Conservation (phyloP, 2,888 invertebrate species). For the Orchestes rusci region DNA sequence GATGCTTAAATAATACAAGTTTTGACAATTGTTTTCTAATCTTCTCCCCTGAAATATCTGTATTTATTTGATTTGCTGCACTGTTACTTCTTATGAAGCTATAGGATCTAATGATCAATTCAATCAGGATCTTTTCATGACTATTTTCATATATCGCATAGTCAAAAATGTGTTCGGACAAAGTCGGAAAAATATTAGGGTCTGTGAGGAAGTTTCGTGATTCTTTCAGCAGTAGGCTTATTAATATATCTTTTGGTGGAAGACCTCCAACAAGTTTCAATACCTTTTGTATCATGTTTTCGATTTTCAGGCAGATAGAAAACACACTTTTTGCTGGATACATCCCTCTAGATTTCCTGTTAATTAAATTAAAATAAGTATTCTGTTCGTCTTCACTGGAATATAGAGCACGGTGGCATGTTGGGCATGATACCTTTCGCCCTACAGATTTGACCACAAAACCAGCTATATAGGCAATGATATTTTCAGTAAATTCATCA, state of each 20-base stretch:
- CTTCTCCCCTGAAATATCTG: too few relatives aligned
- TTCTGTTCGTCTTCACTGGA: not conserved
- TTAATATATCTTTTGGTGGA: not conserved
- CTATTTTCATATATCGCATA: too few relatives aligned
- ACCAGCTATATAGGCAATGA: too few relatives aligned
- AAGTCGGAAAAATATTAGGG: too few relatives aligned
- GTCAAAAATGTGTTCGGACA: not conserved
- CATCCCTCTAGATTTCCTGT: not conserved
- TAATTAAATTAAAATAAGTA: not conserved
- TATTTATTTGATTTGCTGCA: too few relatives aligned
- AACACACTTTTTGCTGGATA: not conserved
- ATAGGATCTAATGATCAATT: too few relatives aligned
- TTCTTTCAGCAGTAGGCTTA: not conserved
- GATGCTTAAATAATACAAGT: too few relatives aligned
- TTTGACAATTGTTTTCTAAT: too few relatives aligned
- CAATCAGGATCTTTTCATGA: too few relatives aligned
- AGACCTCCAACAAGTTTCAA: not conserved
- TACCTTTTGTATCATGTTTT: not conserved
- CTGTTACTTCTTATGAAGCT: too few relatives aligned
- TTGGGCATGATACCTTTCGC: not conserved
- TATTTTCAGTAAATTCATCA: not conserved
- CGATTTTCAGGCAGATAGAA: not conserved
- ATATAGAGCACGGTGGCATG: not conserved
- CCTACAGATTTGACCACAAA: too few relatives aligned
- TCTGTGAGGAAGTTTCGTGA: not conserved